A percentile compares a stretch with the other conserved stretches of the same genome.
phyloP scores from a whole-genome alignment of 2,797 vertebrate genomes.

The Anisognathus igniventris region DNA sequence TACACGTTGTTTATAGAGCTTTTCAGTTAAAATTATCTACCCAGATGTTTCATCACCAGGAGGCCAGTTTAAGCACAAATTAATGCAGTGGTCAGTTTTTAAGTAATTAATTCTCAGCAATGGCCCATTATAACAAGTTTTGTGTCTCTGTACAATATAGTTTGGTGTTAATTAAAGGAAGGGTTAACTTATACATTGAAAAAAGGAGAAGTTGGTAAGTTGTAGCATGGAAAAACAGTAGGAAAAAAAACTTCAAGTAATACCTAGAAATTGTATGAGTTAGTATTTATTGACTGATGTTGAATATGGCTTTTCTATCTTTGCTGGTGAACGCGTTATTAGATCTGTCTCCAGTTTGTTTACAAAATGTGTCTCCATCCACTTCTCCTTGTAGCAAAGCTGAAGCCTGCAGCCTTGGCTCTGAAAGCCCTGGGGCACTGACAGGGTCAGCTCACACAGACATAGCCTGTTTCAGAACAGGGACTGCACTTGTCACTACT shows the following conservation, averaged over 20 bases:
- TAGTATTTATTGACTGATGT: not conserved
- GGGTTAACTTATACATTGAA: not conserved
- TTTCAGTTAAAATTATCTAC: slow-evolving; percentile 66
- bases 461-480: not conserved
- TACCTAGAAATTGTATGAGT: not conserved
- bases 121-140: not conserved
- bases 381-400: not conserved
- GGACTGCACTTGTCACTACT: not conserved
- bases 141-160: not conserved
- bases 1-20: slow-evolving; percentile 52
- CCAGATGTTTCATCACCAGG: slow-evolving; percentile 69
- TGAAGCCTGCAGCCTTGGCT: not conserved
- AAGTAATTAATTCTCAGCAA: slow-evolving; percentile 67
- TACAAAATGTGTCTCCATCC: not conserved
- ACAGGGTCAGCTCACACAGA: not conserved
- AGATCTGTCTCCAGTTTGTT: not conserved
- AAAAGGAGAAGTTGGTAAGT: not conserved
- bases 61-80: slow-evolving; percentile 63
- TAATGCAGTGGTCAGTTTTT: slow-evolving; percentile 60
- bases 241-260: not conserved
- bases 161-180: slow-evolving; percentile 29
- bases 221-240: not conserved
- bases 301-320: not conserved
- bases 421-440: not conserved
- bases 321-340: not conserved